Evolutionary conservation across 1,140 invertebrate species (phyloP), one percentile per base, ranked within the genome.

Genomic region (Cotesia vestalis): DNA sequence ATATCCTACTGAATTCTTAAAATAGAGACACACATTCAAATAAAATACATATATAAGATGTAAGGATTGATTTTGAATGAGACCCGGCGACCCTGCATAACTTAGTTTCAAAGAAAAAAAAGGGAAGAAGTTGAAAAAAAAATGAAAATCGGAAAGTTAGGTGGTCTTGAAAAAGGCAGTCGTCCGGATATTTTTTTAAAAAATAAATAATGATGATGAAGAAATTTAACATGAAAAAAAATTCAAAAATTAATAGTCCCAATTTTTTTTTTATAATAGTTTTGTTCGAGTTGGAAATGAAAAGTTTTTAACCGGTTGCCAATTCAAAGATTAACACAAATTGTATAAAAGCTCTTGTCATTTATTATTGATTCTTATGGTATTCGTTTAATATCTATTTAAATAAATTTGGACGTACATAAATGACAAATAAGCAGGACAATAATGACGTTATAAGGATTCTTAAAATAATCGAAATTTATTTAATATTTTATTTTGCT

Each of bases 41-140:
- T 51, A 14, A 5, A 55, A n/a, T n/a, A 5, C 2, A 14, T n/a
- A n/a, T 55, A 55, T 55, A 55, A 55, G 5, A 55, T 55, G 8
- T 55, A 55, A 17, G 53, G n/a, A 14, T n/a, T 55, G 5, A 52
- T 36, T 52, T 35, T 53, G n/a, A 40, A 66, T 35, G 63, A 5
- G 14, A 20, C 17, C 63, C 14, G 4, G 6, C 20, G 63, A 64
- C 38, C 62, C 62, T 46, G 62, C 35, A 64, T 64, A 64, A 64
- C 35, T 64, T 64, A 64, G 35, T 12, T 40, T 20, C 36, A 9
- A 34, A 38, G 35, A 40, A 64, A 36, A 64, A 64, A 64, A 64
- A 34, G 40, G 11, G 11, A 46, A 40, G 9, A 40, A 46, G 1
- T 27, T 27, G 17, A 46, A 46, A 46, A 6, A 46, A 46, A 40